These are phyloP conservation scores for Drosophila trichaetosa DNA, from an alignment of 2,888 invertebrate genomes.

Conservation along the genomic window DNA sequence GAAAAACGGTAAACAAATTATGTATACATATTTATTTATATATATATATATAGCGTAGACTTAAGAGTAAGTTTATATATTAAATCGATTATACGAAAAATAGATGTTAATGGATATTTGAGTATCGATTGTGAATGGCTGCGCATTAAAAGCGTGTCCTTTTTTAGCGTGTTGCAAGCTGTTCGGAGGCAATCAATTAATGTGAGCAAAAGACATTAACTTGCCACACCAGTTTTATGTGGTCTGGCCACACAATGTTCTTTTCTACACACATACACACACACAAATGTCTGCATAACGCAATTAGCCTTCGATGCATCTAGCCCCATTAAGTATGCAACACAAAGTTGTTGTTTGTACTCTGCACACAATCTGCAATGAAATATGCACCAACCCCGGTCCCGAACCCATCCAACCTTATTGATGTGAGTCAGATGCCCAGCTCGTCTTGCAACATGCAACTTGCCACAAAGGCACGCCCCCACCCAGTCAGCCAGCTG, in stretches of 20 bases:
- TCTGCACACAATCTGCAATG: constrained; percentile 76
- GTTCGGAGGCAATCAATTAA: constrained; percentile 20
- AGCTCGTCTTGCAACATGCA: constrained; percentile 1
- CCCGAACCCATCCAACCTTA: neutral
- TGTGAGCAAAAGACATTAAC: constrained; percentile 25
- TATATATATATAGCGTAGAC: constrained; percentile 26
- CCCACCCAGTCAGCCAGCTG: neutral
- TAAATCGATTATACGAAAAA: constrained; percentile 2
- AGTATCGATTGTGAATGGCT: neutral
- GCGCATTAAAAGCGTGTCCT: neutral
- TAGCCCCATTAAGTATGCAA: constrained; percentile 79
- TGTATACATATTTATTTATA: constrained; percentile 51
- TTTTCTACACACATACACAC: constrained; percentile 2
- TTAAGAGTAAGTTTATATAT: constrained; percentile 18
- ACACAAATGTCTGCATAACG: constrained; percentile 50
- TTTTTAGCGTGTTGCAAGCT: neutral
- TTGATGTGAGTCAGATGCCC: neutral
- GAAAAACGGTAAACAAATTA: constrained; percentile 57
- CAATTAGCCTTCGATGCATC: constrained; percentile 73
- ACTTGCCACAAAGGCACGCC: constrained; percentile 13
- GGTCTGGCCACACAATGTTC: constrained; percentile 24
- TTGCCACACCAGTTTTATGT: constrained; percentile 14
- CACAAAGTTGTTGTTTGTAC: constrained; percentile 73
- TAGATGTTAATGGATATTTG: neutral
- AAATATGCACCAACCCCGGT: constrained; percentile 42